Evolutionary conservation across 2,888 invertebrate genomes (phyloP).

Genomic region (Ophion ventricosus): DNA sequence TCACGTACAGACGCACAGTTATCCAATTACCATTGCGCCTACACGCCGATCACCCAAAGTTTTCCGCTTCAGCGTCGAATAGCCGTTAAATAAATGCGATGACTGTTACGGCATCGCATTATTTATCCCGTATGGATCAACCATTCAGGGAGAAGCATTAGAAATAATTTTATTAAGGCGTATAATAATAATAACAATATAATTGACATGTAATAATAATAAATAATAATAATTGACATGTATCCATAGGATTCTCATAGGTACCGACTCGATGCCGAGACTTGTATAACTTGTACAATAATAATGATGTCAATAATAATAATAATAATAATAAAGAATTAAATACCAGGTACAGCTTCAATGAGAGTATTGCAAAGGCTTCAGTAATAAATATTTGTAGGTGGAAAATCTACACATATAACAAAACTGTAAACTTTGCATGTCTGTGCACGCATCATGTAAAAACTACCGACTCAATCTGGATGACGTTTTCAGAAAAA

Average conservation of each 20-base stretch:
- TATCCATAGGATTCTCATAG: background rate
- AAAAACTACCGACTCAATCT: too few species aligned
- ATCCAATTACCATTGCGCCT: conserved; percentile 68
- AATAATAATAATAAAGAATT: too few species aligned
- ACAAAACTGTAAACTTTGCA: too few species aligned
- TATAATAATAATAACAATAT: background rate
- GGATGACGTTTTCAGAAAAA: too few species aligned
- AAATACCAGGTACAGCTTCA: background rate
- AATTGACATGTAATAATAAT: background rate
- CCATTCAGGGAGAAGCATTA: conserved; percentile 1
- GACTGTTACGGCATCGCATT: conserved; percentile 26
- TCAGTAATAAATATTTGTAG: background rate
- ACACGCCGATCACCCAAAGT: conserved; percentile 66
- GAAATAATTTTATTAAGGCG: background rate
- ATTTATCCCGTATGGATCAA: background rate
- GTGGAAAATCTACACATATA: too few species aligned
- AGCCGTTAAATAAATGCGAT: conserved; percentile 60
- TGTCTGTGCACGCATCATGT: too few species aligned
- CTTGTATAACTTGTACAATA: background rate
- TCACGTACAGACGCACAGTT: conserved; percentile 68
- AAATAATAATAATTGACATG: background rate
- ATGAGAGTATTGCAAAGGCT: background rate
- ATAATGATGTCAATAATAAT: background rate
- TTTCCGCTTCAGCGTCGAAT: conserved; percentile 54
- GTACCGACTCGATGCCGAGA: background rate